phyloP scores from a whole-genome alignment of 2,797 vertebrate species.

The Ispidina picta region DNA sequence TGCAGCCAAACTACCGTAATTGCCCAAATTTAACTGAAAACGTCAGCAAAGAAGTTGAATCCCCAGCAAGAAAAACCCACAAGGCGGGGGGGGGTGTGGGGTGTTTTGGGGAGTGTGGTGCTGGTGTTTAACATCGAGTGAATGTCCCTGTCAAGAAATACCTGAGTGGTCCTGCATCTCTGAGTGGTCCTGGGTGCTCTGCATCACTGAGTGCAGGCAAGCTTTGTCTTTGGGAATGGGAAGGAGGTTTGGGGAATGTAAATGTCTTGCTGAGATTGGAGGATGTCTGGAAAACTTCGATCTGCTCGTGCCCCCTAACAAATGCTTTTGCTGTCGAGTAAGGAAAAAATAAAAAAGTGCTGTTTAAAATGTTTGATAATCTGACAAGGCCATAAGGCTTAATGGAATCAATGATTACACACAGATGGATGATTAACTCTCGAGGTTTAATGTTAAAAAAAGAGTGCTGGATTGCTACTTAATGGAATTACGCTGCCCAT shows the following conservation, averaged over 20 bases:
- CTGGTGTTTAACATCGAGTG: background rate
- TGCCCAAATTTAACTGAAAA: background rate
- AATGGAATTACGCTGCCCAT: slow-evolving; percentile 85
- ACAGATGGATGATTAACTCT: slow-evolving; percentile 87
- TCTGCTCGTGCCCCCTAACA: slow-evolving; percentile 72
- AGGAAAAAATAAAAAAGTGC: slow-evolving; percentile 65
- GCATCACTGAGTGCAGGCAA: background rate
- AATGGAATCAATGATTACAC: slow-evolving; percentile 86
- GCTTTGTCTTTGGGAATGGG: background rate
- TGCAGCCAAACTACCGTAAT: background rate
- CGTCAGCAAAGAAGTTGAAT: background rate
- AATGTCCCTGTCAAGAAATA: slow-evolving; percentile 2
- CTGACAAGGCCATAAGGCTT: slow-evolving; percentile 87
- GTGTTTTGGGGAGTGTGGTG: rapidly evolving
- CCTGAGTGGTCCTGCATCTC: background rate
- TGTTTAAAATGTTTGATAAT: slow-evolving; percentile 84
- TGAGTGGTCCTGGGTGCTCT: background rate
- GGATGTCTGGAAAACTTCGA: slow-evolving; percentile 61
- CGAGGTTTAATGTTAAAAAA: slow-evolving; percentile 82
- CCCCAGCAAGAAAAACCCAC: background rate
- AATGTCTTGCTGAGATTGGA: slow-evolving; percentile 1
- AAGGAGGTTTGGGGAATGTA: background rate
- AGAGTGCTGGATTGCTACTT: slow-evolving; percentile 83
- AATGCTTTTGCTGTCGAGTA: slow-evolving; percentile 76
- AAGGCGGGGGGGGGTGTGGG: no score